Percentiles rank a stretch among this genome's conserved stretches.
These are phyloP conservation scores for Echeneis naucrates DNA, from an alignment of 2,797 vertebrate genomes.

Conservation along the genomic window DNA sequence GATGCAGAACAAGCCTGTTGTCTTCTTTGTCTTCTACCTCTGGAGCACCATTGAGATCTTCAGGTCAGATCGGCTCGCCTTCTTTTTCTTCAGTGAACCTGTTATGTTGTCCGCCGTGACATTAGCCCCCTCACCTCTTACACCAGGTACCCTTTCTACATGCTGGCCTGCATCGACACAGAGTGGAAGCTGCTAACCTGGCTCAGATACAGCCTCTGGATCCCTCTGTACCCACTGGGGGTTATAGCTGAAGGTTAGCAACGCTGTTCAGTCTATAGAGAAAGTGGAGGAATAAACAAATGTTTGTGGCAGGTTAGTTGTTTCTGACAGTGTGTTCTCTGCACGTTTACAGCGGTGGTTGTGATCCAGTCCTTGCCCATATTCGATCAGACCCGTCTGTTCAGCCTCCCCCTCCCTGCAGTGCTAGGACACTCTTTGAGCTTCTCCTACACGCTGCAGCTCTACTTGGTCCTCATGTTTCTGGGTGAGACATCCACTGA, in stretches of 20 bases:
- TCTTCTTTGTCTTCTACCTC: conserved; percentile 94
- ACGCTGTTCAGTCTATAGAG: neutral
- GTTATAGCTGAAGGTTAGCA: conserved; percentile 90
- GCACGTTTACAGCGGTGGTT: conserved; percentile 84
- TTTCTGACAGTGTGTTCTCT: conserved; percentile 12
- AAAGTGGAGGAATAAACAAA: neutral
- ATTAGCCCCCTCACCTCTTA: neutral
- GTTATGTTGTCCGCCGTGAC: neutral
- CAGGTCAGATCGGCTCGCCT: conserved; percentile 81
- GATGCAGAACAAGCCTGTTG: conserved; percentile 92
- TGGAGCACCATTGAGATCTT: conserved; percentile 93
- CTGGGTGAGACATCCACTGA: conserved; percentile 86
- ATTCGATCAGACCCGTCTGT: conserved; percentile 90
- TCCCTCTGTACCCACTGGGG: conserved; percentile 92
- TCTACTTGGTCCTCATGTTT: conserved; percentile 90
- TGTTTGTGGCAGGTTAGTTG: too few species aligned
- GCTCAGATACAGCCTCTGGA: conserved; percentile 93
- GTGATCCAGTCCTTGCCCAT: conserved; percentile 93
- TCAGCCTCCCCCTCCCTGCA: conserved; percentile 88
- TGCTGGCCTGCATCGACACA: conserved; percentile 90
- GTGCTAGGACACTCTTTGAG: conserved; percentile 87
- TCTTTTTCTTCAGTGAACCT: neutral
- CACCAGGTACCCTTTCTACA: conserved; percentile 93
- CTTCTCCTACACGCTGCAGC: conserved; percentile 91
- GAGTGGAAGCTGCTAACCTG: conserved; percentile 93